A percentile compares a stretch with the other conserved stretches of the same genome.
Conservation (phyloP, 2,113 vertebrate species). For the Delphinapterus leucas region DNA sequence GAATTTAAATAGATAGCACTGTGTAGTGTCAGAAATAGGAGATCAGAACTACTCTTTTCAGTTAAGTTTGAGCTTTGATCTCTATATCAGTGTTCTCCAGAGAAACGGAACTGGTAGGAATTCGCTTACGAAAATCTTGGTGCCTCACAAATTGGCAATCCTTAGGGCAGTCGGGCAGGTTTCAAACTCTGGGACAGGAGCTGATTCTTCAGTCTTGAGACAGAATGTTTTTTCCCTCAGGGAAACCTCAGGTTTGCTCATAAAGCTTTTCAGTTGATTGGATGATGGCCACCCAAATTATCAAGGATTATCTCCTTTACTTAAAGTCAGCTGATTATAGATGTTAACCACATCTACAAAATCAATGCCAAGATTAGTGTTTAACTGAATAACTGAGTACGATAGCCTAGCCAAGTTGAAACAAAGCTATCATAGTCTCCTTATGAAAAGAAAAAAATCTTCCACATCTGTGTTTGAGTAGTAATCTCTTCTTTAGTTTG, state of each 20-base stretch:
- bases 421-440: background rate
- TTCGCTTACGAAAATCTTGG: background rate
- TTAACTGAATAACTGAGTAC: background rate
- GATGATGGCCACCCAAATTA: background rate
- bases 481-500: background rate
- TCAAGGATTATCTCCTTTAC: background rate
- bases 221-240: background rate
- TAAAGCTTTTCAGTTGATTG: background rate
- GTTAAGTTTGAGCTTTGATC: background rate
- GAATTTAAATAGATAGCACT: background rate
- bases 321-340: background rate
- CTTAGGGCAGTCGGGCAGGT: background rate
- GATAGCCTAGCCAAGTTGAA: background rate
- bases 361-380: background rate
- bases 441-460: background rate
- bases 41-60: background rate
- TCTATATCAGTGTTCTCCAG: background rate
- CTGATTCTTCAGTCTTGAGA: background rate
- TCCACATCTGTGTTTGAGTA: background rate
- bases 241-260: background rate
- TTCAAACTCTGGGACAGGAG: background rate
- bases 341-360: background rate
- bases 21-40: background rate
- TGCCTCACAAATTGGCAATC: background rate
- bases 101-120: background rate